A percentile compares a stretch with the other conserved stretches of the same genome.
Evolutionary conservation across 2,888 invertebrate species (phyloP).

Genomic region (Sphaerophoria rueppellii): DNA sequence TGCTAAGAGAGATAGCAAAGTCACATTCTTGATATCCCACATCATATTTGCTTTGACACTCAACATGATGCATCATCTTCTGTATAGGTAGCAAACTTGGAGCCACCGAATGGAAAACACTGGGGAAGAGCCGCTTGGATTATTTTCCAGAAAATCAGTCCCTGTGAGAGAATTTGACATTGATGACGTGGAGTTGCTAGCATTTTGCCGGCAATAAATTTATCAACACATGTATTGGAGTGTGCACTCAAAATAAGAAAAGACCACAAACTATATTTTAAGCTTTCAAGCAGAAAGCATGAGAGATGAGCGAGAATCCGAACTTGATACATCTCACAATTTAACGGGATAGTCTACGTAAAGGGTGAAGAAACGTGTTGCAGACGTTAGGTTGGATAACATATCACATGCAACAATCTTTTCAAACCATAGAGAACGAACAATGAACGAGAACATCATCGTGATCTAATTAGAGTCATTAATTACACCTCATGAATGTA

Average conservation of each 20-base stretch:
- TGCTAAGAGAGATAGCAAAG: constrained; percentile 1
- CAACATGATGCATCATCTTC: constrained; percentile 17
- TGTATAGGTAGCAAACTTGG: constrained; percentile 1
- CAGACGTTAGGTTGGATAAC: constrained; percentile 29
- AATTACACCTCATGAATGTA: constrained; percentile 16
- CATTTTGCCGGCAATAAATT: constrained; percentile 4
- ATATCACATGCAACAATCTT: neutral
- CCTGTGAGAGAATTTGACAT: constrained; percentile 12
- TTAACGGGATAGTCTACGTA: constrained; percentile 31
- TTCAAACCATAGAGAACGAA: neutral
- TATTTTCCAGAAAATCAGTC: constrained; percentile 24
- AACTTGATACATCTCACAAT: constrained; percentile 35
- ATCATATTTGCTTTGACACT: constrained; percentile 16
- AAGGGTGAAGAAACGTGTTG: constrained; percentile 7
- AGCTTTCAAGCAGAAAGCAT: constrained; percentile 25
- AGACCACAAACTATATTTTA: constrained; percentile 14
- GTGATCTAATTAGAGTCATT: constrained; percentile 1
- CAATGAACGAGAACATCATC: constrained; percentile 20
- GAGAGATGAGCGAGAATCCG: constrained; percentile 18
- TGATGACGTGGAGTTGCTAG: constrained; percentile 27
- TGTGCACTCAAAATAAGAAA: constrained; percentile 12
- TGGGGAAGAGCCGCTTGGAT: constrained; percentile 28
- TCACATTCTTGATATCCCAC: constrained; percentile 19
- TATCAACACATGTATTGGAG: neutral
- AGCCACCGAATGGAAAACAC: neutral